Base-by-base conservation (phyloP, 1,140 invertebrate genomes). In the Drosophila pseudoobscura region DNA sequence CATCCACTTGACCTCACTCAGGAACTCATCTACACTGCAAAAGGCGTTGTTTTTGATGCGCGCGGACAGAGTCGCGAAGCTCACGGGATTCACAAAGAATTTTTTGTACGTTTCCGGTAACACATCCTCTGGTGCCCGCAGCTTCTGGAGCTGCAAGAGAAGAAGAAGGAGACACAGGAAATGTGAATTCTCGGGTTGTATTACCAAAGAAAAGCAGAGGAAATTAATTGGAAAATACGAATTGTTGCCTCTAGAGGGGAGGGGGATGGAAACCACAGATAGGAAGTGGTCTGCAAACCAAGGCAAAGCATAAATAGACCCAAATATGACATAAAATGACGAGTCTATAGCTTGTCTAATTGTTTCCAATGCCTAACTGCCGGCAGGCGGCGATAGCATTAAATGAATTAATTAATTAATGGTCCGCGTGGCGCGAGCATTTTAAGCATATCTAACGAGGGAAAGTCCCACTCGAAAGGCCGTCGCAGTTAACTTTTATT, bases 1-100 rank as follows among this genome's bases (percentile, higher is more conserved):
- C 78, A 99, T 96, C 97, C 97, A 98, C 90, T 97, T 97, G 1
- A 95, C 95, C 91, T 99, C 97, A 6, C 96, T 94, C 47, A 97
- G 92, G 91, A 98, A 98, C 9, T 96, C 96, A 84, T 98, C 96
- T 0, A 97, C 97, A 90, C 95, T 97, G n/a, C 96, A 95, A 91
- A 98, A 99, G n/a, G 94, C 84, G 53, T 95, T 95, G 35, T 94
- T 93, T 41, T 93, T 93, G 29, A 98, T 96, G 91, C 97, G 97
- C 31, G 95, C 93, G 89, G 96, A 94, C 73, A 99, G 92, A 7
- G 94, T 93, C 4, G 92, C 92, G 22, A 98, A 93, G 91, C 97
- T 96, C 95, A 98, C 97, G 0, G 97, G 96, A 91, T 96, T 95
- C 1, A 96, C 94, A 44, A 98, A 94, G 82, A 95, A 97, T 71